A percentile compares a stretch with the other conserved stretches of the same genome.
These are phyloP conservation scores for Aleiodes alternator DNA, from an alignment of 2,888 invertebrate species.

Conservation along the genomic window DNA sequence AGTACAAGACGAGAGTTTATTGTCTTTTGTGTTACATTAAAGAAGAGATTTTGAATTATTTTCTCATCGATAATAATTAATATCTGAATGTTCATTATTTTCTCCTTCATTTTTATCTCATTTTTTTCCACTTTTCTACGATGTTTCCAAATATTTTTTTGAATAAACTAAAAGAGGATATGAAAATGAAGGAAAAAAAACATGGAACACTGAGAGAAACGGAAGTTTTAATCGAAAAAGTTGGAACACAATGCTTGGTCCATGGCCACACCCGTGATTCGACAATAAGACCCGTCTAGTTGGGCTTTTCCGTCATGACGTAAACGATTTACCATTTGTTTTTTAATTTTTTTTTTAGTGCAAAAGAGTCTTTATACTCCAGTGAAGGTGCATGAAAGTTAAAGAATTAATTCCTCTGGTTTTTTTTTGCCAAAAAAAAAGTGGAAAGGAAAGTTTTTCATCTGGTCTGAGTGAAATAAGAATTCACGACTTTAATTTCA, in stretches of 20 bases:
- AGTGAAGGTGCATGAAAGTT: conserved; percentile 34
- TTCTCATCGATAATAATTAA: no score
- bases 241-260: conserved; percentile 65
- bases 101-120: no score
- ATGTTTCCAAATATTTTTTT: not conserved
- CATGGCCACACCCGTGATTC: conserved; percentile 52
- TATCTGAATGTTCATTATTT: no score
- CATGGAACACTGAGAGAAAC: conserved; percentile 38
- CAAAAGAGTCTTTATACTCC: conserved; percentile 42
- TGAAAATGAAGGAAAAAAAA: conserved; percentile 31
- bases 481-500: no score
- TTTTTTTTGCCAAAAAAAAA: conserved; percentile 31
- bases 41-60: no score
- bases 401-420: conserved; percentile 39
- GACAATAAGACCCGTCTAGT: conserved; percentile 55
- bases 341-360: conserved; percentile 28
- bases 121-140: not conserved
- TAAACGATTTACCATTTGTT: conserved; percentile 43
- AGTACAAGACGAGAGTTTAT: no score
- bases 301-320: conserved; percentile 33
- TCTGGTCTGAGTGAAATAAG: conserved; percentile 16
- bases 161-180: conserved; percentile 13
- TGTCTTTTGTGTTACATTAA: no score
- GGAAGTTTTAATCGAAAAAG: conserved; percentile 71
- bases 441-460: conserved; percentile 27